phyloP scores from a whole-genome alignment of 37 sponge, comb jelly and placozoan genomes.

The Agelas oroides region DNA sequence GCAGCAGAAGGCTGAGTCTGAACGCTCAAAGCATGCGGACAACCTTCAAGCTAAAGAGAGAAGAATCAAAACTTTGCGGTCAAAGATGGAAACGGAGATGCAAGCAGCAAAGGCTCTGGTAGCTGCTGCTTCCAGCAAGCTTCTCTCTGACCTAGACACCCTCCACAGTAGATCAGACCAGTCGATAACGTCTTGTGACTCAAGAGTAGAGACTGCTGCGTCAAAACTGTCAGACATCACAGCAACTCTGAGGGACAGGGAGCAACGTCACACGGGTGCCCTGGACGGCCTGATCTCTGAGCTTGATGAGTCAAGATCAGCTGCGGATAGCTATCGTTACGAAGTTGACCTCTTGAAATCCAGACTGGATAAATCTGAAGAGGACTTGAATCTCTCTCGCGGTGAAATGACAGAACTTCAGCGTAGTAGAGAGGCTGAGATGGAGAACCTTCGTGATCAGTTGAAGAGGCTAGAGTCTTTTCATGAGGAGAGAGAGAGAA shows the following conservation, averaged over 20 bases:
- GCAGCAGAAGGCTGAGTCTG: background rate
- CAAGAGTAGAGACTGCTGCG: conserved; percentile 6
- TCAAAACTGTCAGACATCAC: background rate
- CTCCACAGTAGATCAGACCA: background rate
- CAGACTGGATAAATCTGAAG: conserved; percentile 10
- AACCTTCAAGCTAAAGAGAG: background rate
- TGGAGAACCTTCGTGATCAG: background rate
- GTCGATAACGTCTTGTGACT: background rate
- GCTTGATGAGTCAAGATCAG: conserved; percentile 5
- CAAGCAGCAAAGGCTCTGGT: background rate
- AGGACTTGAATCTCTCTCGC: background rate
- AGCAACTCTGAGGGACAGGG: background rate
- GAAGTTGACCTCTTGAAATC: conserved; percentile 10
- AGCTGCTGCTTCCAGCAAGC: background rate
- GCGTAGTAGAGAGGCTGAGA: background rate
- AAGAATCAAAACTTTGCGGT: background rate
- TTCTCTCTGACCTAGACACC: background rate
- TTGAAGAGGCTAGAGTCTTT: too few relatives aligned
- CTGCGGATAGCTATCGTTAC: background rate
- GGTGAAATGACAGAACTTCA: conserved; percentile 1
- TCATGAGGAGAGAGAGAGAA: too few relatives aligned
- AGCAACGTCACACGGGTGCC: background rate
- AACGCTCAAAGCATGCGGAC: background rate
- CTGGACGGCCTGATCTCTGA: background rate
- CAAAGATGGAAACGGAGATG: background rate